Evolutionary conservation across 53 echinoderm and acorn worm species (phyloP), one percentile per base, ranked within the genome.

Genomic region (Temnopleurus reevesii): DNA sequence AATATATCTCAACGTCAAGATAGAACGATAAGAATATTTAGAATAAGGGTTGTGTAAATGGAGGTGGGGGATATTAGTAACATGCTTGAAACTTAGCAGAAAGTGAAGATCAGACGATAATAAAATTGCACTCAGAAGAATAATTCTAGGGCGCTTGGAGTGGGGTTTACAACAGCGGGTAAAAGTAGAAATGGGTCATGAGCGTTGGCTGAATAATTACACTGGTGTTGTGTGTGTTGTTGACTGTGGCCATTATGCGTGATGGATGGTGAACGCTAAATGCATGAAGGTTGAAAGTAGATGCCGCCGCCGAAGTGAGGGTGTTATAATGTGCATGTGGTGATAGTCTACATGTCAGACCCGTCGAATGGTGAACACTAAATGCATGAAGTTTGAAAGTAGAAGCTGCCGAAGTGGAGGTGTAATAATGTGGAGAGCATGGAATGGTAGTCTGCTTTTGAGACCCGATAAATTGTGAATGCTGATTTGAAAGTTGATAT

Each of bases 191-290:
- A 41, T 12, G 1, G 71, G 71, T 36, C 71, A 66, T 71, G 41
- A 71, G 71, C n/a, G n/a, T 71, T 30, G 36, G 36, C 34, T 71
- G 71, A 38, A 71, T 71, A 71, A 71, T 71, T 71, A 71, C 41
- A 71, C n/a, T 12, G 41, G 41, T 41, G 41, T 41, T 71, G 71
- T 19, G 36, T 55, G 53, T 83, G 54, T 8, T 23, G 54, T 83
- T 53, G 83, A 83, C 83, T 18, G 4, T 35, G 47, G 21, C 57
- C 83, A 83, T 83, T 83, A 55, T 83, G 83, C 57, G 35, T 83
- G 83, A 83, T 83, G 29, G 83, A 83, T 83, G 54, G 83, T 12
- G 54, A 35, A 25, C 55, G 83, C 55, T 55, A 83, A 55, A 83
- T 36, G 83, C 83, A 83, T 83, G 34, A 33, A 31, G 3, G 23